Evolutionary conservation across 2,797 vertebrate species (phyloP).

Genomic region (Taenioides sp.): DNA sequence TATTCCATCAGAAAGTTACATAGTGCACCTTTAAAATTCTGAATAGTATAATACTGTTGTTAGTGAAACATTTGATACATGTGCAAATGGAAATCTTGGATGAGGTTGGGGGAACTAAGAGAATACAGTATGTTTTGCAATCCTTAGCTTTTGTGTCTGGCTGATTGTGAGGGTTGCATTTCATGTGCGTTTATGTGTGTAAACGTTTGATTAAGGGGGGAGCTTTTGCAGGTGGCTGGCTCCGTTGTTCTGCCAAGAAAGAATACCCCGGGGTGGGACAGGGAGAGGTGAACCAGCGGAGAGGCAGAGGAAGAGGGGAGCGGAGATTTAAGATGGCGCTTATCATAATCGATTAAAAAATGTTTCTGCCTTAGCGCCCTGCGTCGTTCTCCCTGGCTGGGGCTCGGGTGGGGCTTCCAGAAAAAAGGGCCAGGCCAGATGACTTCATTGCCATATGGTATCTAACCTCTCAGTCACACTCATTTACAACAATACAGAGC

Average conservation of each 20-base stretch:
- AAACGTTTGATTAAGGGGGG: conserved; percentile 53
- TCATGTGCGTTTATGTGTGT: conserved; percentile 37
- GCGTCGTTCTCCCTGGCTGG: conserved; percentile 50
- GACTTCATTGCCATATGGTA: conserved; percentile 80
- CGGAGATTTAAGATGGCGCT: conserved; percentile 69
- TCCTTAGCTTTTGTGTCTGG: conserved; percentile 44
- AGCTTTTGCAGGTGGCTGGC: conserved; percentile 79
- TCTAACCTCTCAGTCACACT: conserved; percentile 78
- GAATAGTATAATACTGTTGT: not conserved
- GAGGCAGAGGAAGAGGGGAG: conserved; percentile 47
- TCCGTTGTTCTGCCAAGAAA: conserved; percentile 77
- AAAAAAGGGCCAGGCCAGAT: conserved; percentile 74
- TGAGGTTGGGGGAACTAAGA: conserved; percentile 42
- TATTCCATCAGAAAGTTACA: too few relatives aligned
- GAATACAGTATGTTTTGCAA: conserved; percentile 55
- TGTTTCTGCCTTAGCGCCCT: conserved; percentile 65
- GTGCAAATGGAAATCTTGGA: conserved; percentile 67
- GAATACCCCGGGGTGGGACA: conserved; percentile 75
- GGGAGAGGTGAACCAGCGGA: conserved; percentile 57
- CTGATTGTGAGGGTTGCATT: conserved; percentile 55
- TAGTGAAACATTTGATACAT: conserved; percentile 36
- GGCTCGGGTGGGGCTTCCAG: conserved; percentile 67
- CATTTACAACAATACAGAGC: conserved; percentile 68
- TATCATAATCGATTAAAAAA: conserved; percentile 76
- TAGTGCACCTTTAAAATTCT: too few relatives aligned